phyloP scores from a whole-genome alignment of 2,113 vertebrate genomes.

The Sakesphorus luctuosus region DNA sequence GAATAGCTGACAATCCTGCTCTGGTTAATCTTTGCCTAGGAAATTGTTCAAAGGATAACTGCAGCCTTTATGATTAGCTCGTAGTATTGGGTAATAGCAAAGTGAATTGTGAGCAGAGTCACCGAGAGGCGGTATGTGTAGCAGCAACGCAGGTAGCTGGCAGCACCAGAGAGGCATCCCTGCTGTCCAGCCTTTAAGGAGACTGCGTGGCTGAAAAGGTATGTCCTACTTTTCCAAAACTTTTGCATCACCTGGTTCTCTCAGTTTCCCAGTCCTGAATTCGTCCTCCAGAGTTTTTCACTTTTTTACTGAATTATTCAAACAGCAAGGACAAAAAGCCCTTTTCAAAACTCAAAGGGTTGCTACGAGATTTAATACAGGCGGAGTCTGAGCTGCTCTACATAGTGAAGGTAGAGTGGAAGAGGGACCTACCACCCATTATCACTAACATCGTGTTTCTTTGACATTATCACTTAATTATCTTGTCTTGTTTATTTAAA shows the following conservation, averaged over 20 bases:
- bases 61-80: not conserved
- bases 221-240: not conserved
- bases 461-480: conserved; percentile 72
- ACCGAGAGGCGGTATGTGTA: not conserved
- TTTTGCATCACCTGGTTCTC: not conserved
- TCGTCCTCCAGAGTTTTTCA: not conserved
- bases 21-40: not conserved
- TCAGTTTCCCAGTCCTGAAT: not conserved
- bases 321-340: not conserved
- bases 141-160: not conserved
- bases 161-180: not conserved
- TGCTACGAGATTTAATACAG: not conserved
- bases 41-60: not conserved
- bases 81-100: not conserved
- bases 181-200: not conserved
- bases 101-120: not conserved
- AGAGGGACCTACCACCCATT: conserved; percentile 13
- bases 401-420: not conserved
- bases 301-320: not conserved
- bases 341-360: not conserved
- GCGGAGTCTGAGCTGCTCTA: not conserved
- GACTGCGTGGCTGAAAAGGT: not conserved
- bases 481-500: conserved; percentile 71
- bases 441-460: conserved; percentile 46
- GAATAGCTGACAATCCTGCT: not conserved